Base-by-base conservation (phyloP, 1,140 invertebrate genomes). In the Berghia stephanieae region DNA sequence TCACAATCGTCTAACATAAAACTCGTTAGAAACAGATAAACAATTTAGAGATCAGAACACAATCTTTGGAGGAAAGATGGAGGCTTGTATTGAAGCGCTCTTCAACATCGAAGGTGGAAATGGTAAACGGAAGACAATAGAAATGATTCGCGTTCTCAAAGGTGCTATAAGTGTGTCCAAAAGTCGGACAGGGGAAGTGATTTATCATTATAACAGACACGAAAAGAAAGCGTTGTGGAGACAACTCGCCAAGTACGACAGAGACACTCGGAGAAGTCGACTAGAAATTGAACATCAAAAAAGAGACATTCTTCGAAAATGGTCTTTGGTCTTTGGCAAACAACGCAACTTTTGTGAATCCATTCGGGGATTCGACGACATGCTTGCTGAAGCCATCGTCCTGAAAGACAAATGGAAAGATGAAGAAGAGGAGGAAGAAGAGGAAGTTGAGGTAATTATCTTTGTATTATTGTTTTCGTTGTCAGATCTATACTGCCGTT, bases 181-280 rank as follows among this genome's bases (percentile, higher is more conserved):
- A n/a, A n/a, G n/a, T n/a, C n/a, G n/a, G n/a, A n/a, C 82, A 1
- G 82, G 82, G 3, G 80, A 83, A 31, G 81, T 79, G 13, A 80
- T 81, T 55, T 83, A 80, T 68, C 73, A 76, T 43, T 80, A 78
- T 49, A 83, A 83, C 72, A 79, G 79, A 67, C 76, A 78, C 42
- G 82, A 81, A 44, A 80, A 78, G 77, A 80, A 79, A 72, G 75
- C 78, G 5, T 63, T 83, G 40, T 67, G 78, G 16, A 49, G 77
- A 34, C 24, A 57, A 21, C n/a, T 83, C 16, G 40, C 52, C 44
- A 78, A 71, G 52, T 78, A 78, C 27, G 80, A 79, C 43, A 73
- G 49, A 3, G 76, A 80, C 44, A 70, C 67, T 6, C 40, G 16
- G 18, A 71, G 81, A 44, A 75, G 70, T 18, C 40, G 75, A 8